Base-by-base conservation (phyloP, 2,113 vertebrate species). In the Hypocryptadius cinnamomeus region DNA sequence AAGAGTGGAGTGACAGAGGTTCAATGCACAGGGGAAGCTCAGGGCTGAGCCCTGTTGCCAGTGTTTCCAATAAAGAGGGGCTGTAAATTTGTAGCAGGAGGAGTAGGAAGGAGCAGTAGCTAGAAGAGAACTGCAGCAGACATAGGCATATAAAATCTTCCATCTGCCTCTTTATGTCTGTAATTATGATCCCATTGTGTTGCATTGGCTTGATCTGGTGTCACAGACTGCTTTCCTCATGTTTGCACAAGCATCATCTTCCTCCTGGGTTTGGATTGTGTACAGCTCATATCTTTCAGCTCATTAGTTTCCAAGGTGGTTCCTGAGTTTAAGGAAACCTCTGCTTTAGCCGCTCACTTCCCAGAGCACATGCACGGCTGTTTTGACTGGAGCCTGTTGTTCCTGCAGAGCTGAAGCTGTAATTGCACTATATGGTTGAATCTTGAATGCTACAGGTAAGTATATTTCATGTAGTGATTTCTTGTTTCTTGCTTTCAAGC, bases 401-500 rank as follows among this genome's bases (percentile, higher is more conserved):
- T 79, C 39, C 40, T 79, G 68, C 39, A 53, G 31, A 93, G 37
- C 22, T 85, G 69, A 87, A 84, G 33, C 51, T 74, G 30, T 59
- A 45, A 27, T 71, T 81, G 11, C 15, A 30, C 18, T 24, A 8
- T 25, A 39, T 79, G 53, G n/a, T 2, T 23, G 9, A 48, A 33
- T 68, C 51, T 51, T 73, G 25, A 79, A 44, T 83, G 50, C 42
- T 87, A 10, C 45, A 39, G 40, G 4, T 31, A 9, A 47, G 14
- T 53, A 11, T 59, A 28, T 86, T 64, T 87, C 79, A 53, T 48
- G 4, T 21, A 77, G 37, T 86, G 33, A 50, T 80, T 86, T 71
- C 48, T 39, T 93, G 6, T 94, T 95, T 95, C 60, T 94, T 97
- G 54, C 48, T 50, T 95, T 96, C 92, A 91, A 98, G 98, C 83